Evolutionary conservation across 2,113 vertebrate species (phyloP), one percentile per base, ranked within the genome.

Genomic region (Bufo gargarizans): DNA sequence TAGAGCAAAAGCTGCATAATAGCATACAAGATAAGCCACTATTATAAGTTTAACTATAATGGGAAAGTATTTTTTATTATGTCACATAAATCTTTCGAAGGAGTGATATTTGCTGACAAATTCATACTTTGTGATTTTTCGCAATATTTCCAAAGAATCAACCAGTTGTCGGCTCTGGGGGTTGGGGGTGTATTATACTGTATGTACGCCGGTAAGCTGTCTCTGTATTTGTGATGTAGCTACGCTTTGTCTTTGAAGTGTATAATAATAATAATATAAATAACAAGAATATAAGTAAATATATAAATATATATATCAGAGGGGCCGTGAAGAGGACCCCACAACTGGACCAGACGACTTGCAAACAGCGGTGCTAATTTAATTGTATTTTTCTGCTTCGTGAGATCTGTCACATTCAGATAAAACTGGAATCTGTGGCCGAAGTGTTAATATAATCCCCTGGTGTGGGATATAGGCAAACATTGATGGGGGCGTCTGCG

Each of bases 241-340:
- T 77, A 77, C 53, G 80, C 56, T 20, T 63, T 47, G 81, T 43
- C 49, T 19, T 45, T 77, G 71, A 84, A 77, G 14, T 59, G 49
- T 77, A 74, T 88, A 77, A 84, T 81, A 83, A 83, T 88, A 84
- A 83, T 88, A 84, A 83, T 88, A 88, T 88, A 88, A 88, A 88
- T 88, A 88, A 84, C 55, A 88, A 77, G 77, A 80, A 86, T 80
- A 87, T 80, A 87, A 79, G 72, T 88, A 88, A 83, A 88, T 88
- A 77, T 88, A 88, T 83, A 33, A 33, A 33, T 33, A 83, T 88
- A 80, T 33, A 20, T 67, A 72, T 47, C 50, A 22, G 77, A 2
- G 43, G 58, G 86, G 49, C 55, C 16, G 56, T 50, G 86, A 77
- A 79, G 76, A 43, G 33, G 85, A 33, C 85, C 61, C 77, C 53